phyloP scores from a whole-genome alignment of 2,888 invertebrate genomes.

The Pherbina coryleti region DNA sequence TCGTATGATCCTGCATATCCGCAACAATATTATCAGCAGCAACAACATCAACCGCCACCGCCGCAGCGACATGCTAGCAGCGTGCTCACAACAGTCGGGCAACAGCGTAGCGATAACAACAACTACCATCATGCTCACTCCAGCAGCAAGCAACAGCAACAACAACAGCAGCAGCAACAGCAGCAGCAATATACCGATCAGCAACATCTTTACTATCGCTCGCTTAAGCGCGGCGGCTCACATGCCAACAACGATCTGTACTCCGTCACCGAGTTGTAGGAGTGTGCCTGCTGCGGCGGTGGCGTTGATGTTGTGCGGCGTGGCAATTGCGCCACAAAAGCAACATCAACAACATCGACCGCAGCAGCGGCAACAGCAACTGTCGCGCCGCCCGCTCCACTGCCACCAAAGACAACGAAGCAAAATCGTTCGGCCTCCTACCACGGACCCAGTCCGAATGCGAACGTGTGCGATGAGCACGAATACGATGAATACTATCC shows the following conservation, averaged over 20 bases:
- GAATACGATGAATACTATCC: conserved; percentile 68
- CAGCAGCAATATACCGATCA: conserved; percentile 54
- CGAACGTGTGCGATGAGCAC: conserved; percentile 65
- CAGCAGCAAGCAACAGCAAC: conserved; percentile 47
- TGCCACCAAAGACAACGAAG: conserved; percentile 51
- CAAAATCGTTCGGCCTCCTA: conserved; percentile 57
- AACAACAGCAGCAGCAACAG: conserved; percentile 55
- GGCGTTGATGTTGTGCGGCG: conserved; percentile 69
- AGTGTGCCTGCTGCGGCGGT: conserved; percentile 71
- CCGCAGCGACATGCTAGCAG: conserved; percentile 53
- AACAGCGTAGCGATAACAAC: conserved; percentile 45
- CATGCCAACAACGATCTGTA: conserved; percentile 75
- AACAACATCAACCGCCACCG: conserved; percentile 53
- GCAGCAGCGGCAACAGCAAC: conserved; percentile 51
- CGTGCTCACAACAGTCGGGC: conserved; percentile 46
- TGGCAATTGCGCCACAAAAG: conserved; percentile 43
- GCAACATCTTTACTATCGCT: conserved; percentile 68
- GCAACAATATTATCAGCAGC: conserved; percentile 60
- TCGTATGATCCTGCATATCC: conserved; percentile 62
- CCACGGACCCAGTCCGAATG: conserved; percentile 53
- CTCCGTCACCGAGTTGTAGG: conserved; percentile 81
- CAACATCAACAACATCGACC: conserved; percentile 60
- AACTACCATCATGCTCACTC: conserved; percentile 45
- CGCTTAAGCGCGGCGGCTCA: conserved; percentile 70
- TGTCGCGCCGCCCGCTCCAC: conserved; percentile 52